Percentiles rank a stretch among this genome's conserved stretches.
Conservation (phyloP, 1,140 invertebrate species). For the Tribolium castaneum region DNA sequence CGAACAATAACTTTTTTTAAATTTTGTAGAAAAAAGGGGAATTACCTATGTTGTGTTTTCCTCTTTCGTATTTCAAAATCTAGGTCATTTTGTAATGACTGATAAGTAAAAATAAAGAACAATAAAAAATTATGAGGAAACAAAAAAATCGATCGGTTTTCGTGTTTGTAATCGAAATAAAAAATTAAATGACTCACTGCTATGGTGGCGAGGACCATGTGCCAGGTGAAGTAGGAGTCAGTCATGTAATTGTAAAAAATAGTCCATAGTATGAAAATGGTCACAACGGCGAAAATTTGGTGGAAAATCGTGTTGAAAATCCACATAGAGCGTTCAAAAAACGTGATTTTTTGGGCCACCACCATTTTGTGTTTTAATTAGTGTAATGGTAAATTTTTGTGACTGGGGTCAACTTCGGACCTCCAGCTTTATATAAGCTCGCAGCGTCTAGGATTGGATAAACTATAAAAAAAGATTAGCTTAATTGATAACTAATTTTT, state of each 20-base stretch:
- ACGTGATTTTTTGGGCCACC: not conserved
- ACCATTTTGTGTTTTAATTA: no score
- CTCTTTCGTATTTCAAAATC: no score
- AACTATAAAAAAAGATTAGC: not conserved
- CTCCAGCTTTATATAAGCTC: not conserved
- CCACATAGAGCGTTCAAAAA: slow-evolving; percentile 5
- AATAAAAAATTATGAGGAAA: no score
- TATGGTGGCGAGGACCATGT: slow-evolving; percentile 6
- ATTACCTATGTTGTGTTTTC: not conserved
- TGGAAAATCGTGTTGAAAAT: slow-evolving; percentile 28
- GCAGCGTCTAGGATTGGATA: not conserved
- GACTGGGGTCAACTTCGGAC: not conserved
- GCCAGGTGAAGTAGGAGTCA: slow-evolving; percentile 6
- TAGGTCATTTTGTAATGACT: no score
- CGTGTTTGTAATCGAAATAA: not conserved
- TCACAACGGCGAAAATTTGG: slow-evolving; percentile 14
- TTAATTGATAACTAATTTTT: slow-evolving; percentile 13
- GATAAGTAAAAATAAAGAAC: no score
- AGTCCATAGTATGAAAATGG: slow-evolving; percentile 11
- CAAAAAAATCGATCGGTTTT: no score
- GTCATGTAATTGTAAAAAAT: slow-evolving; percentile 12
- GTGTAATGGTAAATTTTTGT: not conserved
- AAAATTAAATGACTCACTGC: slow-evolving; percentile 22
- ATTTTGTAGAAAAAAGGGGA: not conserved
- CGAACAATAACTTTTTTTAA: no score